These are phyloP conservation scores for Babylonia areolata DNA, from an alignment of 1,140 invertebrate species.

Conservation along the genomic window DNA sequence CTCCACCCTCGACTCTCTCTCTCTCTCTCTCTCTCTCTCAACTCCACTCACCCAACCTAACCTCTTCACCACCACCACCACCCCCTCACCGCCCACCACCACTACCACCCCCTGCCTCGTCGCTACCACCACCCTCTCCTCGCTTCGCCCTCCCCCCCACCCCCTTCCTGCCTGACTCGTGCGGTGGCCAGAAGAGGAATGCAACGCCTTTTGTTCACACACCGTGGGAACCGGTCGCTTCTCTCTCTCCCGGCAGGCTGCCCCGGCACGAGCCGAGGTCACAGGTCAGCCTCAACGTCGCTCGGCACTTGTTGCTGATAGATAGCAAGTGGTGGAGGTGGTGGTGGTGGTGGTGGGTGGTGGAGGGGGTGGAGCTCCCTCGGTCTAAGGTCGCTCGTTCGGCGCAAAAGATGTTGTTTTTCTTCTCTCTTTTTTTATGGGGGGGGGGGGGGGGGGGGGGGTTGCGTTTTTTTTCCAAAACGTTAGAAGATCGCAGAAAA, in stretches of 20 bases:
- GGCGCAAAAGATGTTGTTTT: neutral
- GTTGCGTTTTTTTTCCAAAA: neutral
- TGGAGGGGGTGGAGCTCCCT: neutral
- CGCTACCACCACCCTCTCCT: neutral
- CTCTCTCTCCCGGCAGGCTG: neutral
- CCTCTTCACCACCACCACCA: constrained; percentile 9
- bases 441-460: too few species aligned
- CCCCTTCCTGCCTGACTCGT: constrained; percentile 13
- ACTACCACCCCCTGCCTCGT: constrained; percentile 41
- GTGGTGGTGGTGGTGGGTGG: too few species aligned
- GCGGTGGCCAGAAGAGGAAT: constrained; percentile 20
- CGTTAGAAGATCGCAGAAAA: neutral
- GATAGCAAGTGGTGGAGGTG: neutral
- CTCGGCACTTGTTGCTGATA: constrained; percentile 25
- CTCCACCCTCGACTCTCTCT: constrained; percentile 45
- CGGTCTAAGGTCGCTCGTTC: neutral
- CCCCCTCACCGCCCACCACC: constrained; percentile 48
- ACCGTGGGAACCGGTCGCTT: neutral
- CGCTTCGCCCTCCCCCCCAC: neutral
- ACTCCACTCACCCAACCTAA: neutral
- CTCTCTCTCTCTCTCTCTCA: constrained; percentile 41
- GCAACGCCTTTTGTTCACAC: constrained; percentile 15
- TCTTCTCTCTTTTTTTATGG: neutral
- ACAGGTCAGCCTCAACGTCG: constrained; percentile 1
- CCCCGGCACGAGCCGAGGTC: constrained; percentile 27